Base-by-base conservation (phyloP, 2,113 vertebrate species). In the Carassius auratus region DNA sequence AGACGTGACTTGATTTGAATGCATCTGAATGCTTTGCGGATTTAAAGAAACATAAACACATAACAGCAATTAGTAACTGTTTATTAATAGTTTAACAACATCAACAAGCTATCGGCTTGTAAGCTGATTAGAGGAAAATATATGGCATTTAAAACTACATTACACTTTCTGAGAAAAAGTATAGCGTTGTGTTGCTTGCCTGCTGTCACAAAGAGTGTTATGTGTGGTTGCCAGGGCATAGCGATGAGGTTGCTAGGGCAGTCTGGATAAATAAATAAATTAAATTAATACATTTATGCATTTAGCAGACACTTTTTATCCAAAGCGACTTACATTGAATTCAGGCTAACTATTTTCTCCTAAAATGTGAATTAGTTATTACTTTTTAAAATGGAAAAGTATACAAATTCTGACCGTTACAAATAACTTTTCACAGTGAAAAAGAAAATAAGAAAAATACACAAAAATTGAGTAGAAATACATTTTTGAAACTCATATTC, bases 51-150 rank as follows among this genome's bases (percentile, higher is more conserved):
- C 15, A 30, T 57, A 73, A 71, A 83, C 66, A 57, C 17, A 14
- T 26, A 26, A 50, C 62, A 38, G 81, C 81, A 38, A 83, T 71
- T 83, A 73, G 50, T 73, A 83, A 68, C 13, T 42, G 66, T 71
- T 73, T 69, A 57, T 57, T 57, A 57, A 73, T 73, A 55, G 66
- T 59, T 73, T 23, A 57, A 57, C 48, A 14, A 21, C 45, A 36
- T 83, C 17, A 59, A 83, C 2, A 59, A 50, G 30, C 15, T 9
- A 26, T 7, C 2, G 19, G 19, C 62, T 3, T n/a, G 45, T 33
- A 68, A 52, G 45, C 15, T 30, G 45, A 81, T 81, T 68, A 69
- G 48, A 50, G 4, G 9, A 9, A 68, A 8, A 68, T 21, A 6
- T 21, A 21, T 15, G 33, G 8, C 12, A 50, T 81, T 50, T 74